Conservation (phyloP, 2,797 vertebrate genomes). For the Adrianichthys oophorus region DNA sequence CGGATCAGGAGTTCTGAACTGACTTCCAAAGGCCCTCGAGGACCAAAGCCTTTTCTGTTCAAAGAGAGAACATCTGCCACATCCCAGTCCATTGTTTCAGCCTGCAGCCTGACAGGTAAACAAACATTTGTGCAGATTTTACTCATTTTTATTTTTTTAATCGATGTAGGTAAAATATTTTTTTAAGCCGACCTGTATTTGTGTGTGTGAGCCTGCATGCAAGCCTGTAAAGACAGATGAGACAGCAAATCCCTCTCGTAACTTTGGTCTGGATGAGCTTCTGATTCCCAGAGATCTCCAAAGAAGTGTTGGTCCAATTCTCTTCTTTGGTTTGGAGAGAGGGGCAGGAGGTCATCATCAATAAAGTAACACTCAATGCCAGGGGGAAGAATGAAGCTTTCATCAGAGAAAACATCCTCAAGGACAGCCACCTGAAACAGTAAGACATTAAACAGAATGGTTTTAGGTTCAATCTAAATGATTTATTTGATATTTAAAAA, state of each 20-base stretch:
- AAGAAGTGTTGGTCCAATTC: constrained; percentile 79
- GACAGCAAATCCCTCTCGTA: constrained; percentile 37
- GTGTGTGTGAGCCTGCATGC: constrained; percentile 77
- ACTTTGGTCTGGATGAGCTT: constrained; percentile 17
- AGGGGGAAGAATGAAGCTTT: constrained; percentile 72
- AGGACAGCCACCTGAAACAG: constrained; percentile 13
- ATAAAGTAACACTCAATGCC: constrained; percentile 76
- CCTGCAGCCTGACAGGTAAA: constrained; percentile 54
- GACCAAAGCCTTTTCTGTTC: constrained; percentile 69
- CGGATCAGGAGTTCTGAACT: constrained; percentile 75
- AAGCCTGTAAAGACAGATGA: constrained; percentile 62
- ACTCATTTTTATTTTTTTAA: not conserved
- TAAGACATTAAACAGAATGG: not conserved
- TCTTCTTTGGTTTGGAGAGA: constrained; percentile 66
- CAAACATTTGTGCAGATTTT: not conserved
- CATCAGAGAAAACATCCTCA: constrained; percentile 63
- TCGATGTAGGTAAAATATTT: not conserved
- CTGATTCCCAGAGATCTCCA: constrained; percentile 52
- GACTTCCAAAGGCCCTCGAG: constrained; percentile 78
- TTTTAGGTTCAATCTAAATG: not conserved
- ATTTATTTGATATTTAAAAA: not conserved
- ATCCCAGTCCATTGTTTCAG: constrained; percentile 63
- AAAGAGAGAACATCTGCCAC: constrained; percentile 74
- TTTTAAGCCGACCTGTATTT: constrained; percentile 78
- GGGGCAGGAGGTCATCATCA: constrained; percentile 79